Base-by-base conservation (phyloP, 23 tunicate species). In the Phallusia fumigata region DNA sequence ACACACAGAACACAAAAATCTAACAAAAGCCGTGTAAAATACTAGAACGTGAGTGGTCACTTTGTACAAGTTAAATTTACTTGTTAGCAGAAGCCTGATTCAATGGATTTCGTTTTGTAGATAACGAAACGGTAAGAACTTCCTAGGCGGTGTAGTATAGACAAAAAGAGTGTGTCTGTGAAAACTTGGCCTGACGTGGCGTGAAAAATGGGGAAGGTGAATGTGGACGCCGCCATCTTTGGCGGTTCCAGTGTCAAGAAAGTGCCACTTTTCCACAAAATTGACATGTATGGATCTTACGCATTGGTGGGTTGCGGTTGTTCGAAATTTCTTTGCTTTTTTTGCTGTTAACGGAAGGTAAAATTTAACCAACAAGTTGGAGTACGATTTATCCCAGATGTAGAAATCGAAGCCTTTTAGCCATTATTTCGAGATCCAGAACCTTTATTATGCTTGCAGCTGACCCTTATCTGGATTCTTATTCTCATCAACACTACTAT, bases 221-320 rank as follows among this genome's bases (percentile, higher is more conserved):
- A 21, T 19, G 65, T 24, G 26, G 64, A 33, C 69, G 83, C 83
- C 22, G 13, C 64, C 15, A 64, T 47, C 11, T 47, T 36, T 77
- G 80, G 80, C 3, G 80, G 80, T 18, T 36, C 32, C 53, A 58
- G 64, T 30, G 35, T 30, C 26, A 45, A 78, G 33, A 79, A 69
- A 30, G 6, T 87, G 73, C 82, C 82, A 0, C 74, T 81, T 64
- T 33, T 75, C 26, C 86, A 87, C 75, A 87, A 87, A 49, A 82
- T 87, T 76, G 91, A 87, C 65, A 76, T 81, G 81, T 87, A 65
- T 77, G 91, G 91, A 45, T 49, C 85, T 12, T 77, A 81, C 40
- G 49, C 64, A 26, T 34, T 87, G 47, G 91, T 87, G 58, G 52
- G 91, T 40, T 40, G 10, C 10, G 47, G 47, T 10, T 40, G 10